Percentiles rank a stretch among this genome's conserved stretches.
Conservation (phyloP, 2,113 vertebrate genomes). For the Pitta sordida region DNA sequence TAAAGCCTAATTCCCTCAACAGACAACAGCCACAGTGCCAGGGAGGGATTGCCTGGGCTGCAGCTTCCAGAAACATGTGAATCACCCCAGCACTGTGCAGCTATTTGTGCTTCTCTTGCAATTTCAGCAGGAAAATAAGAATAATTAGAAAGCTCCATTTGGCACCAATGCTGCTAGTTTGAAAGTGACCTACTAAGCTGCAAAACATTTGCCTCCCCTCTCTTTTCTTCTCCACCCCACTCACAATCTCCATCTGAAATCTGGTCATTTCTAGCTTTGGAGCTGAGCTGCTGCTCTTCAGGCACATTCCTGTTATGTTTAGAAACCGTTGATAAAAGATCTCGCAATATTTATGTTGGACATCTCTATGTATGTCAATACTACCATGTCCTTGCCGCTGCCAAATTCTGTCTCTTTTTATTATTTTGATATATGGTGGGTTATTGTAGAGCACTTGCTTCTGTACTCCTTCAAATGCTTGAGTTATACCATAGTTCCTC, state of each 20-base stretch:
- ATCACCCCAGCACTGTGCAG: slow-evolving; percentile 23
- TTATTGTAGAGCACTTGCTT: slow-evolving; percentile 63
- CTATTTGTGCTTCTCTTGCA: slow-evolving; percentile 61
- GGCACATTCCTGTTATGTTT: slow-evolving; percentile 60
- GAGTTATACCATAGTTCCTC: slow-evolving; percentile 49
- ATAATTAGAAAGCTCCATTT: slow-evolving; percentile 63
- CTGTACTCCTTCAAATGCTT: slow-evolving; percentile 59
- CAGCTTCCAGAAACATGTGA: slow-evolving; percentile 64
- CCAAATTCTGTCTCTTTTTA: slow-evolving; percentile 47
- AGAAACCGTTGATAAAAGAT: slow-evolving; percentile 53
- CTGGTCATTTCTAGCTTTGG: neutral
- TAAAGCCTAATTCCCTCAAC: neutral
- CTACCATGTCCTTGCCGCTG: neutral
- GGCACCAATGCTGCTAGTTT: slow-evolving; percentile 36
- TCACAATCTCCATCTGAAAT: neutral
- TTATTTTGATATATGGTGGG: slow-evolving; percentile 51
- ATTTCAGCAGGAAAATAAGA: slow-evolving; percentile 68
- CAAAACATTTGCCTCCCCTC: neutral
- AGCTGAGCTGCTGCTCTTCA: slow-evolving; percentile 19
- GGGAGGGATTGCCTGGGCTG: slow-evolving; percentile 40
- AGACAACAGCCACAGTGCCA: slow-evolving; percentile 25
- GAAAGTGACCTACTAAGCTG: slow-evolving; percentile 61
- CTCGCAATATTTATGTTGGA: slow-evolving; percentile 56
- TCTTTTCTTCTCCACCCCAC: neutral
- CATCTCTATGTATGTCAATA: slow-evolving; percentile 25